Evolutionary conservation across 2,113 vertebrate species (phyloP), one percentile per base, ranked within the genome.

Genomic region (Amazona guildingii): DNA sequence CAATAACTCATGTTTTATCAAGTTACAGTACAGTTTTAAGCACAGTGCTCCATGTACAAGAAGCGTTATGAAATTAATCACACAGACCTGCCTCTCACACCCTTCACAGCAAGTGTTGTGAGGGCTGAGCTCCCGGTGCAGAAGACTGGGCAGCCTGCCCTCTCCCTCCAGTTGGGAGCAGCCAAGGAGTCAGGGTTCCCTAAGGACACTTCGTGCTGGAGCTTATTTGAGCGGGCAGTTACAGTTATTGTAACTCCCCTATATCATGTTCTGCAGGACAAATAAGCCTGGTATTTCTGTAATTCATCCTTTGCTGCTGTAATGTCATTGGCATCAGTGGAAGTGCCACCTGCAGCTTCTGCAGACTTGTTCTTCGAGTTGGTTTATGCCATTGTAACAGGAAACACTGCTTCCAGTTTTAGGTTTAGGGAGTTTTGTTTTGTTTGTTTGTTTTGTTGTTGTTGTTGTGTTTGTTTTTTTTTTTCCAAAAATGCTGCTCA

Each of bases 21-120:
- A 20, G 69, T 28, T 10, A 3, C 0, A 7, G 15, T 4, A 0
- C 8, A 1, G 48, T 13, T 52, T 21, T 3, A 13, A 64, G 7
- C 52, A 7, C 17, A 0, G 16, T 7, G 54, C 12, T 33, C 8
- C 1, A 2, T 41, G 81, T 18, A 5, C 3, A 5, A 24, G 68
- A 16, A 12, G 49, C 11, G n/a, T 15, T 3, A 35, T 28, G 70
- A 37, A 33, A 21, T 43, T 7, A 33, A 17, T 43, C 6, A 6
- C 25, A 2, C 23, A 8, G 61, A 52, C 9, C 28, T 23, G 70
- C 10, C 6, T 10, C 5, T 73, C 16, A 0, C 28, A 9, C 11
- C 9, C 29, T n/a, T 43, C 7, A 3, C 7, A 28, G 10, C 11
- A 4, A 1, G 0, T 6, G 41, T 46, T n/a, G 10, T 18, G 27